Evolutionary conservation across 2,113 vertebrate genomes (phyloP).

Genomic region (Phyllopteryx taeniolatus): DNA sequence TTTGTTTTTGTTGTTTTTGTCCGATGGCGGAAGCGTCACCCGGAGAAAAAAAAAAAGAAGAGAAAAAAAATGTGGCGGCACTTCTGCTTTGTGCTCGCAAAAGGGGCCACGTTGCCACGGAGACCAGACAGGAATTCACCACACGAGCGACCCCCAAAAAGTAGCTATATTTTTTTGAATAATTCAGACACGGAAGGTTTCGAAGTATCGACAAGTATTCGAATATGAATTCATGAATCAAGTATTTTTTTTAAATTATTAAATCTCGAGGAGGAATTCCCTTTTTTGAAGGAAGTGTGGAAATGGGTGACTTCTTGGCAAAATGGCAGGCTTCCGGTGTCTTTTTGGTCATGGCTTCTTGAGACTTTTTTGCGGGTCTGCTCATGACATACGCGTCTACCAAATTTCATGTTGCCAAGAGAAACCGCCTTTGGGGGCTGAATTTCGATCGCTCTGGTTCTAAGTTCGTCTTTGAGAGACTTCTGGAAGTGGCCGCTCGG

Average conservation of each 20-base stretch:
- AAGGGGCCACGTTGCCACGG: conserved; percentile 40
- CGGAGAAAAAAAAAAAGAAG: conserved; percentile 22
- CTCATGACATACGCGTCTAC: not conserved
- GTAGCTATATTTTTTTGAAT: too few species aligned
- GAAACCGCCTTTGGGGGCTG: not conserved
- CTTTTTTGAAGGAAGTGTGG: not conserved
- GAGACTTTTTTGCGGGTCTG: not conserved
- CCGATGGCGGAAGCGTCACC: conserved; percentile 52
- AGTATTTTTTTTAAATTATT: too few species aligned
- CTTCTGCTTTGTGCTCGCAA: conserved; percentile 41
- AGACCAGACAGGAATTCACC: conserved; percentile 36
- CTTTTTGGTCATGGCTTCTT: not conserved
- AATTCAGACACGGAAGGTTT: too few species aligned
- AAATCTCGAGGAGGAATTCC: not conserved
- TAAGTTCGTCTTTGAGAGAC: too few species aligned
- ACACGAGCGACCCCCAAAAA: not conserved
- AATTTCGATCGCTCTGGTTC: not conserved
- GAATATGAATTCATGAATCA: too few species aligned
- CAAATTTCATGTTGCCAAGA: not conserved
- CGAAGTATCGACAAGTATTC: too few species aligned
- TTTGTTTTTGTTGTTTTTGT: conserved; percentile 30
- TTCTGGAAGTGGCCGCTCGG: too few species aligned
- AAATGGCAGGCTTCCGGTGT: not conserved
- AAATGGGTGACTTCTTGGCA: not conserved
- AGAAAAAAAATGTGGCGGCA: conserved; percentile 37